phyloP scores from a whole-genome alignment of 1,140 invertebrate genomes.

The Hormaphis cornu region DNA sequence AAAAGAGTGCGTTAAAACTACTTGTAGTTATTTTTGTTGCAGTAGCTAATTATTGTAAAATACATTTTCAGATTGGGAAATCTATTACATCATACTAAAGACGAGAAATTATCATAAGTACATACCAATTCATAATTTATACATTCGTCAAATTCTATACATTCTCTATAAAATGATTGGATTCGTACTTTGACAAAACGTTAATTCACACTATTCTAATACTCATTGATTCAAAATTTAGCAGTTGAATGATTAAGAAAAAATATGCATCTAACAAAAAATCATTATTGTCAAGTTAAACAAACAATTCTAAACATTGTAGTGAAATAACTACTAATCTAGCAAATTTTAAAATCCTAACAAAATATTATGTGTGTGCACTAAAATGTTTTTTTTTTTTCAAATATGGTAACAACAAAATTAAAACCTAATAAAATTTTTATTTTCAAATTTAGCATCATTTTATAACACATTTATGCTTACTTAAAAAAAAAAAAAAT shows the following conservation, averaged over 20 bases:
- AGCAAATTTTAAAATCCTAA: background rate
- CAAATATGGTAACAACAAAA: conserved; percentile 8
- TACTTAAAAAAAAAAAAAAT: background rate
- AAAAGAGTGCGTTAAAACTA: background rate
- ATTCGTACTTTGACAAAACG: background rate
- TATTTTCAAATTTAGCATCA: background rate
- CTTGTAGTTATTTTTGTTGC: background rate
- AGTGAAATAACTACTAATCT: conserved; percentile 8
- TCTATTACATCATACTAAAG: background rate
- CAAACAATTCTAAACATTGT: background rate
- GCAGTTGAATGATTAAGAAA: background rate
- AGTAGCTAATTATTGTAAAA: background rate
- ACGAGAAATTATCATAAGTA: background rate
- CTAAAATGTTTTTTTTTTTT: background rate
- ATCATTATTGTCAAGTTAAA: conserved; percentile 16
- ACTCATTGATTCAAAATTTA: background rate
- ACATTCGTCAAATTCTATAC: background rate
- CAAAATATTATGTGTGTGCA: background rate
- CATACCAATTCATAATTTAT: background rate
- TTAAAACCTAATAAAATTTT: conserved; percentile 8
- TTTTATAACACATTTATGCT: background rate
- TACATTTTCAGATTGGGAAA: background rate
- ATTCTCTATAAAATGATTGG: background rate
- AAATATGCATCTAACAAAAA: background rate
- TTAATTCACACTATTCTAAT: background rate